These are phyloP conservation scores for Iguana delicatissima DNA, from an alignment of 2,797 vertebrate species.

Conservation along the genomic window DNA sequence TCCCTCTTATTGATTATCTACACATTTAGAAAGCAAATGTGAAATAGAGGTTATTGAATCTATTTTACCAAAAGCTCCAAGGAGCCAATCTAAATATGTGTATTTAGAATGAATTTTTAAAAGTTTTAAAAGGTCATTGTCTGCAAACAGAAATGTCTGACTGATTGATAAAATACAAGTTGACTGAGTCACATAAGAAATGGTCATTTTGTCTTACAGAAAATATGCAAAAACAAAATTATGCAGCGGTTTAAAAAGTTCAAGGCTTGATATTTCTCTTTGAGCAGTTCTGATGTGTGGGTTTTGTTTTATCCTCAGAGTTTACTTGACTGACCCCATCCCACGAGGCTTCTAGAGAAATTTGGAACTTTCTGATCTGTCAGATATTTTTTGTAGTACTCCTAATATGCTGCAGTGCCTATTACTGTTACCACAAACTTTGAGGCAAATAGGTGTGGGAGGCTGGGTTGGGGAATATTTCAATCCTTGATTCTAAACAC, in stretches of 20 bases:
- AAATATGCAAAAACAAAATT: neutral
- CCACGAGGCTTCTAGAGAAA: neutral
- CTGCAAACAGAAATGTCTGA: too few relatives aligned
- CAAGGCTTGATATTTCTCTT: neutral
- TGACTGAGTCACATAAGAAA: neutral
- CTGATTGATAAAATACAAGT: neutral
- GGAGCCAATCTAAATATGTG: too few relatives aligned
- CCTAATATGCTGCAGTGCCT: neutral
- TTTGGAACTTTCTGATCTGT: neutral
- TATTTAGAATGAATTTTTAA: too few relatives aligned
- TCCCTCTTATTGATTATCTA: too few relatives aligned
- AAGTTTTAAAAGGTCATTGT: too few relatives aligned
- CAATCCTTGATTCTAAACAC: neutral
- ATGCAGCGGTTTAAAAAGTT: neutral
- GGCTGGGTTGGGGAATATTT: neutral
- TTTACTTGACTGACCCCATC: neutral
- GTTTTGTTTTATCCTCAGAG: neutral
- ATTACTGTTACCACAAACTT: neutral
- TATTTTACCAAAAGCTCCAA: too few relatives aligned
- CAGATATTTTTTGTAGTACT: neutral
- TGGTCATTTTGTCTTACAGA: neutral
- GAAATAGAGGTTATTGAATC: too few relatives aligned
- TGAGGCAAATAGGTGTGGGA: neutral
- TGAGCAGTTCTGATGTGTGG: too few relatives aligned
- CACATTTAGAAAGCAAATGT: too few relatives aligned